These are phyloP conservation scores for Prionace glauca DNA, from an alignment of 2,797 vertebrate species.

Conservation along the genomic window DNA sequence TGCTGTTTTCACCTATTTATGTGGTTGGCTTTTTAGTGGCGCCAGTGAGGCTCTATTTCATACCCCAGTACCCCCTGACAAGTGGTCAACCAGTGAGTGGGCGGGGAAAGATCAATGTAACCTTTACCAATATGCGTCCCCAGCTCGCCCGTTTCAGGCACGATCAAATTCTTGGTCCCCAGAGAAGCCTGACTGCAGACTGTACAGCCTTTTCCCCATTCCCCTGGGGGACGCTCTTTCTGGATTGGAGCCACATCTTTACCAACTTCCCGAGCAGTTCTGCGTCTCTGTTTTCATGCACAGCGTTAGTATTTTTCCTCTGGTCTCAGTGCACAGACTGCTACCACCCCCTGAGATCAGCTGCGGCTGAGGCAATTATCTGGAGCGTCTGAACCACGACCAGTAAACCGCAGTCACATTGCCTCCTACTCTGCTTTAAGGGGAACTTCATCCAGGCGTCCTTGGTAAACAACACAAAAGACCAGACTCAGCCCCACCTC, in stretches of 20 bases:
- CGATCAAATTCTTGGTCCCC: neutral
- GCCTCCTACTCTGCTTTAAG: neutral
- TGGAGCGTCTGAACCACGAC: neutral
- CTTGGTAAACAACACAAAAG: neutral
- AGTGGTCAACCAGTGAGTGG: neutral
- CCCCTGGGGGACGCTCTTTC: neutral
- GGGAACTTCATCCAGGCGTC: neutral
- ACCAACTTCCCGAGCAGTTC: neutral
- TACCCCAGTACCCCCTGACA: neutral
- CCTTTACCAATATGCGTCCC: neutral
- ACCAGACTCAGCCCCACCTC: neutral
- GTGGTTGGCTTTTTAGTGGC: neutral
- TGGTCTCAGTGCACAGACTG: too few species aligned
- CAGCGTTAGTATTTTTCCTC: neutral
- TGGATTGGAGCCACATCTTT: neutral
- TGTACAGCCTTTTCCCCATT: neutral
- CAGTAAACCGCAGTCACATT: neutral
- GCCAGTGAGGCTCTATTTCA: neutral
- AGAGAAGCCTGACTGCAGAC: neutral
- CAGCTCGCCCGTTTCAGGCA: neutral
- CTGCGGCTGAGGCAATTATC: neutral
- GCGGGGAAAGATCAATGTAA: neutral
- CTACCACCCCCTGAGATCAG: neutral
- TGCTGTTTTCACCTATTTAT: neutral
- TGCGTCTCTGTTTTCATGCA: neutral